Evolutionary conservation across 2,113 vertebrate species (phyloP).

Genomic region (Anoura caudifer): DNA sequence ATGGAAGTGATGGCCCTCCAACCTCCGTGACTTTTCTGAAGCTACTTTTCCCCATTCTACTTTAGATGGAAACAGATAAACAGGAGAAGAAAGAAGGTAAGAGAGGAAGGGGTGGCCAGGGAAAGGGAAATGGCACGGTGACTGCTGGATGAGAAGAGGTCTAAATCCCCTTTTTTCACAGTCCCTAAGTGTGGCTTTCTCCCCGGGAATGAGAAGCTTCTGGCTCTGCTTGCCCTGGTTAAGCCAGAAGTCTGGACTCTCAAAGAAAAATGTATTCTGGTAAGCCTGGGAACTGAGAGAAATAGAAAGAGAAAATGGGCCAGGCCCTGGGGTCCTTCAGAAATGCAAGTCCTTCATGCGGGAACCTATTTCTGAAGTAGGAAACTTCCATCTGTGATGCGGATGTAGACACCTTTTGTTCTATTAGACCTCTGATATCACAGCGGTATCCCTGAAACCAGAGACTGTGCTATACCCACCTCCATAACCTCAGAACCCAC

Average conservation of each 20-base stretch:
- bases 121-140: background rate
- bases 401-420: background rate
- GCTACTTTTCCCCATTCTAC: background rate
- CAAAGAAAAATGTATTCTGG: slow-evolving; percentile 86
- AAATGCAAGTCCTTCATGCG: background rate
- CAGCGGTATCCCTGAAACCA: background rate
- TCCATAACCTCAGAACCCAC: background rate
- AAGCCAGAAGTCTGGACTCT: slow-evolving; percentile 89
- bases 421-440: background rate
- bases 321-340: background rate
- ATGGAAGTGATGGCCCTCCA: background rate
- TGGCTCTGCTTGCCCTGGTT: slow-evolving; percentile 80
- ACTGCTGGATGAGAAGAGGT: background rate
- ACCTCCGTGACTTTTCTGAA: slow-evolving; percentile 21
- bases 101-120: slow-evolving; percentile 11
- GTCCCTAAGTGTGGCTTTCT: slow-evolving; percentile 91
- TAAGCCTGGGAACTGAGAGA: slow-evolving; percentile 72
- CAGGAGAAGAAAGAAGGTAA: slow-evolving; percentile 87
- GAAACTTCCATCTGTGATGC: background rate
- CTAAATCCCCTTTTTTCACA: slow-evolving; percentile 56
- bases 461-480: background rate
- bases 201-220: slow-evolving; percentile 86
- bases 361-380: background rate
- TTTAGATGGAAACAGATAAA: slow-evolving; percentile 91
- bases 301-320: background rate